A percentile compares a stretch with the other conserved stretches of the same genome.
Evolutionary conservation across 2,113 vertebrate genomes (phyloP).

Genomic region (Vanacampus margaritifer): DNA sequence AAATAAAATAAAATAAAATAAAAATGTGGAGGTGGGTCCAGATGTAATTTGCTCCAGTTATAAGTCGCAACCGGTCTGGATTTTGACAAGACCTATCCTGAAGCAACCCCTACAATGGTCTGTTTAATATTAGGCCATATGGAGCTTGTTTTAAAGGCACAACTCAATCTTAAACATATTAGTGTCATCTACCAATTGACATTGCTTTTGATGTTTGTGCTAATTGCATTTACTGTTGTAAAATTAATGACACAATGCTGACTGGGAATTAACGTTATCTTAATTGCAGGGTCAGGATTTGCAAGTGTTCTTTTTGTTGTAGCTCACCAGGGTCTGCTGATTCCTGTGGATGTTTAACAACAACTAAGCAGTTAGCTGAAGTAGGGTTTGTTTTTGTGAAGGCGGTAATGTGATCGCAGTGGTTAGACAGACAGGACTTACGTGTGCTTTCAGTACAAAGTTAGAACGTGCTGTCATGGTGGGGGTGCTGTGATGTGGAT

Average conservation of each 20-base stretch:
- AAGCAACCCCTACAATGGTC: background rate
- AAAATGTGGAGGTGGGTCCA: too few relatives aligned
- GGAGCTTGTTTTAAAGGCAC: slow-evolving; percentile 12
- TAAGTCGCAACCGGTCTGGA: background rate
- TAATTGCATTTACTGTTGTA: slow-evolving; percentile 42
- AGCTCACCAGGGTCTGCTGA: slow-evolving; percentile 32
- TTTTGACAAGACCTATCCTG: background rate
- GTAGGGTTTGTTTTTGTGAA: slow-evolving; percentile 35
- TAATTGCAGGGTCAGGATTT: slow-evolving; percentile 40
- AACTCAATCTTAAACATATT: slow-evolving; percentile 33
- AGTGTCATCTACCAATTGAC: slow-evolving; percentile 27
- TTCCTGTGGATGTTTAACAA: slow-evolving; percentile 44
- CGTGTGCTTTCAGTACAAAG: slow-evolving; percentile 49
- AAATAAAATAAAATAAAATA: too few relatives aligned
- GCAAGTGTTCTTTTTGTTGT: slow-evolving; percentile 37
- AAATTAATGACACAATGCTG: slow-evolving; percentile 42
- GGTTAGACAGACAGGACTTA: slow-evolving; percentile 45
- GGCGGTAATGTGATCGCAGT: slow-evolving; percentile 56
- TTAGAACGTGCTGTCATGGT: slow-evolving; percentile 54
- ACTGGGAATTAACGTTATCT: slow-evolving; percentile 49
- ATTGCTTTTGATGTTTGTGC: slow-evolving; percentile 10
- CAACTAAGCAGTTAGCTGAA: slow-evolving; percentile 40
- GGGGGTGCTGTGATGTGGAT: slow-evolving; percentile 51
- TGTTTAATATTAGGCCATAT: slow-evolving; percentile 14
- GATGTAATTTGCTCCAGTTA: background rate